Base-by-base conservation (phyloP, 2,888 invertebrate genomes). In the Ptychoptera contaminata region DNA sequence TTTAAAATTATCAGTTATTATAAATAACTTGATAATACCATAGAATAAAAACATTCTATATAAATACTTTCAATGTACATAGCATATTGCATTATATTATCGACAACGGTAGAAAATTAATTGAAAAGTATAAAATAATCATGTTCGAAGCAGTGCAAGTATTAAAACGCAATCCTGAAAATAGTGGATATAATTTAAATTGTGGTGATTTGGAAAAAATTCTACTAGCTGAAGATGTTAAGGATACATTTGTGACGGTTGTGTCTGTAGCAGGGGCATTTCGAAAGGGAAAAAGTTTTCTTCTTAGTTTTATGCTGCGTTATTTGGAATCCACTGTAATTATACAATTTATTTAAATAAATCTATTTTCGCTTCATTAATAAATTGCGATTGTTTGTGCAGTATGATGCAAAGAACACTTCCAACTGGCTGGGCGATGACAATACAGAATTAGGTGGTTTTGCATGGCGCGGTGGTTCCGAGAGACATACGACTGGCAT, bases 211-310 rank as follows among this genome's bases (percentile, higher is more conserved):
- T 40, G 10, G 16, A 40, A 8, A 8, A 31, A 40, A 40, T 42
- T 14, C 16, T 42, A 16, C 10, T 16, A 7, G 30, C 34, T 5
- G 8, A 42, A 9, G 9, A 42, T 23, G 16, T 42, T 16, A n/a
- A n/a, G 16, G 30, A 42, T 4, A 16, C 16, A 5, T 16, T 16
- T 34, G n/a, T 46, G 12, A 40, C 44, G 6, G 32, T 46, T 9
- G 37, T 46, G 8, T 46, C 46, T 10, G 44, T 46, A 5, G 46
- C 47, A 10, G 47, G 47, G 29, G 47, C 47, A 30, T 38, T 47
- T 10, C 12, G 47, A 8, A 47, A 44, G 16, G 47, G 47, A 36
- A 47, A 47, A 44, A 42, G 42, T 34, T 47, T 47, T 42, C 16
- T 47, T 10, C 35, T 47, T 5, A 40, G 44, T 30, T 47, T 44